Evolutionary conservation across 1,140 invertebrate species (phyloP).

Genomic region (Phenacoccus solenopsis): DNA sequence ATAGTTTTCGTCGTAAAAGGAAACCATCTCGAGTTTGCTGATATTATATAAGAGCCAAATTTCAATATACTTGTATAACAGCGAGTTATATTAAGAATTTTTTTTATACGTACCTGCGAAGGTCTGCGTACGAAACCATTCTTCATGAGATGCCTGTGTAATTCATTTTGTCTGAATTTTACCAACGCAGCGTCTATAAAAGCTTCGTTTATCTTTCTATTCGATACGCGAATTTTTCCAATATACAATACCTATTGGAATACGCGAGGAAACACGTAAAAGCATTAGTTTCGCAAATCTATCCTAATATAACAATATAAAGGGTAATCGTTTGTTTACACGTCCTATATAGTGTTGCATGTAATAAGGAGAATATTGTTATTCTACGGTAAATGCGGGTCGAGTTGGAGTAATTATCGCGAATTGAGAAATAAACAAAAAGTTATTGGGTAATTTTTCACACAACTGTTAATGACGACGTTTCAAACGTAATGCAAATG

Average conservation of each 20-base stretch:
- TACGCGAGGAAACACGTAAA: background rate
- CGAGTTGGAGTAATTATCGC: no score
- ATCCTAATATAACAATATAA: no score
- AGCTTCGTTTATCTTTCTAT: conserved; percentile 69
- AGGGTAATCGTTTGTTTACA: no score
- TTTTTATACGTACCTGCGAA: conserved; percentile 25
- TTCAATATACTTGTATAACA: background rate
- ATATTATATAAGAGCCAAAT: no score
- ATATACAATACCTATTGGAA: conserved; percentile 60
- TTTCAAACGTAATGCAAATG: background rate
- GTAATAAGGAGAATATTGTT: no score
- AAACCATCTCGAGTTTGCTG: no score
- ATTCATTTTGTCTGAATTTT: conserved; percentile 67
- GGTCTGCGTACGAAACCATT: conserved; percentile 26
- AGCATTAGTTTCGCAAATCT: no score
- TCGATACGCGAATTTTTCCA: conserved; percentile 72
- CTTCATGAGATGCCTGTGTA: conserved; percentile 47
- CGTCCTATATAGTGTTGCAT: no score
- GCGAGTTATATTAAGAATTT: background rate
- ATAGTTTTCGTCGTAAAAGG: no score
- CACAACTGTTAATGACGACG: background rate
- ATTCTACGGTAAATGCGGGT: no score
- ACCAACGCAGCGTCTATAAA: conserved; percentile 82
- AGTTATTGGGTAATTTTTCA: background rate
- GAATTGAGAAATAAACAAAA: conserved; percentile 4